A percentile compares a stretch with the other conserved stretches of the same genome.
Evolutionary conservation across 2,888 invertebrate species (phyloP).

Genomic region (Scaptomyza tumidula): DNA sequence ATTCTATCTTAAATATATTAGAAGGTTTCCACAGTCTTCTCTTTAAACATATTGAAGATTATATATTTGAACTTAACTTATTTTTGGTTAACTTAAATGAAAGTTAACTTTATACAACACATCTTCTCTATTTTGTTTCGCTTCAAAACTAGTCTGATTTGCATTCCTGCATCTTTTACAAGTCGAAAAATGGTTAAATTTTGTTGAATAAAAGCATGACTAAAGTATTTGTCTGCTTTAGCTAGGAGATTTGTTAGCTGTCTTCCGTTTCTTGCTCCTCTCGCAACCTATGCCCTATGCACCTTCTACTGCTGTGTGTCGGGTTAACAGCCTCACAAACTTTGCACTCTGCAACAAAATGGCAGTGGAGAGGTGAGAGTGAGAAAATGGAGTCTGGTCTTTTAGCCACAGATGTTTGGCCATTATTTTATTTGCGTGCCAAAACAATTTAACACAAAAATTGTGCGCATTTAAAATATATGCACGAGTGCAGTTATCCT

Average conservation of each 20-base stretch:
- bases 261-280: slow-evolving; percentile 24
- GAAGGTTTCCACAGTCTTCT: no score
- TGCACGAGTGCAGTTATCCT: slow-evolving; percentile 76
- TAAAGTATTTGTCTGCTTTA: slow-evolving; percentile 51
- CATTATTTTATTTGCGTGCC: slow-evolving; percentile 77
- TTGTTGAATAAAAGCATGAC: no score
- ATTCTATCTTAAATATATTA: no score
- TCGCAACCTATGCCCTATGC: slow-evolving; percentile 52
- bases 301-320: slow-evolving; percentile 28
- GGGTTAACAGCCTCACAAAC: slow-evolving; percentile 67
- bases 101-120: background rate
- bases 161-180: background rate
- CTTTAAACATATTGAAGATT: no score
- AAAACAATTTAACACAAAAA: slow-evolving; percentile 81
- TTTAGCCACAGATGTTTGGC: slow-evolving; percentile 64
- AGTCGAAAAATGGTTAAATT: slow-evolving; percentile 3
- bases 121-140: background rate
- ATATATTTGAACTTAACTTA: background rate
- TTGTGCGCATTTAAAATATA: slow-evolving; percentile 75
- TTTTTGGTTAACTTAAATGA: background rate
- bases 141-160: background rate
- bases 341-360: slow-evolving; percentile 53
- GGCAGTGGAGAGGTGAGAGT: background rate
- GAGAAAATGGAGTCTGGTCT: background rate
- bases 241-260: slow-evolving; percentile 69